Conservation (phyloP, 2,113 vertebrate genomes). For the Isurus oxyrinchus region DNA sequence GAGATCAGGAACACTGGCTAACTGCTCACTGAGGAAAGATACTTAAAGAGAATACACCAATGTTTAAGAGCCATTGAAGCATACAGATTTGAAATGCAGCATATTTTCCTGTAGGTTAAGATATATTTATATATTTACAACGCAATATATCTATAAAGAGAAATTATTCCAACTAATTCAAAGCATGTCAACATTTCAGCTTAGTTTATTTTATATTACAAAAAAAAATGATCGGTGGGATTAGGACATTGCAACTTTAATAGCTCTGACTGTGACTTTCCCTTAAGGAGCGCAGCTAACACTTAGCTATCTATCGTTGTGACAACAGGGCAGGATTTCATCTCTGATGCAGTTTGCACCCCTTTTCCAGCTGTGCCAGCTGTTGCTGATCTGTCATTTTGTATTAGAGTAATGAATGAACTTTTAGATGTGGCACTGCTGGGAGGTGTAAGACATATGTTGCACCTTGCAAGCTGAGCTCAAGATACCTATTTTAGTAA, state of each 20-base stretch:
- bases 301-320: neutral
- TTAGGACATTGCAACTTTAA: neutral
- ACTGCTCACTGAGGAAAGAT: neutral
- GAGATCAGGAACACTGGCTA: neutral
- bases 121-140: neutral
- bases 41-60: no score
- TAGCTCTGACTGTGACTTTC: neutral
- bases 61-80: neutral
- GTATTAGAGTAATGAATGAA: slow-evolving; percentile 7
- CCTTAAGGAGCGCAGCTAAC: neutral
- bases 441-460: slow-evolving; percentile 16
- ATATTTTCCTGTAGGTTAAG: neutral
- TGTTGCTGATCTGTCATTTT: slow-evolving; percentile 17
- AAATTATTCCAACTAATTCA: neutral
- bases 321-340: neutral
- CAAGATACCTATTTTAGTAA: slow-evolving; percentile 22
- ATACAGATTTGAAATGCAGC: neutral
- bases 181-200: neutral
- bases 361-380: slow-evolving; percentile 1
- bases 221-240: neutral
- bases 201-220: neutral
- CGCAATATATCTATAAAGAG: no score
- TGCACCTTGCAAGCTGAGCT: slow-evolving; percentile 16
- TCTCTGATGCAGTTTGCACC: neutral
- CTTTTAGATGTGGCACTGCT: neutral